These are phyloP conservation scores for Synodontis membranacea DNA, from an alignment of 2,113 vertebrate species.

Conservation along the genomic window DNA sequence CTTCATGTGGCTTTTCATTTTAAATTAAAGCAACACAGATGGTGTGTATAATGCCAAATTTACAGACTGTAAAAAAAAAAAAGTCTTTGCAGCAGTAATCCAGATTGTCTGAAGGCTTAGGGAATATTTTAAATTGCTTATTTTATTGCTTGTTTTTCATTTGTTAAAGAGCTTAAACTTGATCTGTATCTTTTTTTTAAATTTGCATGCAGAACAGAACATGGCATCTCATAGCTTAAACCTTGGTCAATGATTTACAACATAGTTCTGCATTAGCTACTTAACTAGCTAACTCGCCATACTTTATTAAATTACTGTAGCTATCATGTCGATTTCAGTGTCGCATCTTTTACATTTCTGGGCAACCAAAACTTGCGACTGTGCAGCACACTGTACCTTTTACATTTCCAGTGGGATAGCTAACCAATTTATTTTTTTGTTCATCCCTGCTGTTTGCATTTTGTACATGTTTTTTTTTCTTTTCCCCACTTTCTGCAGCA, in stretches of 20 bases:
- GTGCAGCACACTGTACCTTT: background rate
- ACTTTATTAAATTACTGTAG: background rate
- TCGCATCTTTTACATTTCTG: background rate
- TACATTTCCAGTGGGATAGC: background rate
- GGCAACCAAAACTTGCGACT: background rate
- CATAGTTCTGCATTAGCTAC: background rate
- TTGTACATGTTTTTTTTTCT: constrained; percentile 4
- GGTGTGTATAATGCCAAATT: background rate
- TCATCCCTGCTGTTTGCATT: background rate
- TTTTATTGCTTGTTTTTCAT: no score
- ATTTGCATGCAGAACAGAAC: background rate
- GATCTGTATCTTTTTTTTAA: background rate
- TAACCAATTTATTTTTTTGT: background rate
- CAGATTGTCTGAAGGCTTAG: no score
- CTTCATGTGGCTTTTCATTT: background rate
- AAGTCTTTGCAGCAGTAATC: background rate
- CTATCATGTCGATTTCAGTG: background rate
- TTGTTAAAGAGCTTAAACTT: background rate
- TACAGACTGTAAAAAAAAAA: background rate
- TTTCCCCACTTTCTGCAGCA: constrained; percentile 78
- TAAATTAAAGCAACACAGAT: background rate
- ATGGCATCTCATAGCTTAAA: background rate
- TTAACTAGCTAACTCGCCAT: background rate
- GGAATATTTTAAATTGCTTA: no score
- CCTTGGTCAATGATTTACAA: no score